A percentile compares a stretch with the other conserved stretches of the same genome.
Evolutionary conservation across 2,797 vertebrate species (phyloP).

Genomic region (Labeo calbasu): DNA sequence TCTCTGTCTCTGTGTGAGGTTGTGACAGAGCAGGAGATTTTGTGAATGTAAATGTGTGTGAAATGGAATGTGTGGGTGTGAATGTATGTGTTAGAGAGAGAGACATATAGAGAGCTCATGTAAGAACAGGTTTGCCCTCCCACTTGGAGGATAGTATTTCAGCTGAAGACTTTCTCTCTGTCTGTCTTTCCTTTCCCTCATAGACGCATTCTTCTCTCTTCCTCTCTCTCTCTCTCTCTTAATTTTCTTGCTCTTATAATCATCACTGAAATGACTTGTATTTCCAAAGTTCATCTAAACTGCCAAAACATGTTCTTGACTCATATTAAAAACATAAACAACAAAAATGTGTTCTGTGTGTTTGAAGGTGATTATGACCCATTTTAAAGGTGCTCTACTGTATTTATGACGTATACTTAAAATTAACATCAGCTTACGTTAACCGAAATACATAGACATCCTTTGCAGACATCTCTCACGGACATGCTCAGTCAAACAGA

Average conservation of each 20-base stretch:
- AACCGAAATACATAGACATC: neutral
- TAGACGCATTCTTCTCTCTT: conserved; percentile 39
- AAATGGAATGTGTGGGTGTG: conserved; percentile 59
- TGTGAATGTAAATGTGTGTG: conserved; percentile 49
- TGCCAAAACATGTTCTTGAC: neutral
- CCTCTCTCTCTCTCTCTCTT: neutral
- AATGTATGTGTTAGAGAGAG: conserved; percentile 43
- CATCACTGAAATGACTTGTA: neutral
- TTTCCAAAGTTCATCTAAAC: conserved; percentile 1
- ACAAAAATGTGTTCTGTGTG: neutral
- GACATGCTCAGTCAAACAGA: neutral
- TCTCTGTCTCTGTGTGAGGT: conserved; percentile 44
- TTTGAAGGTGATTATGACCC: neutral
- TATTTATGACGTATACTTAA: conserved; percentile 1
- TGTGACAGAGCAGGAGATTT: conserved; percentile 15
- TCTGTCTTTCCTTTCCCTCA: conserved; percentile 48
- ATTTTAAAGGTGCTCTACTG: neutral
- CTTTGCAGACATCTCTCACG: neutral
- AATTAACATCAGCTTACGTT: neutral
- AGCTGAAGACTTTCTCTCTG: conserved; percentile 34
- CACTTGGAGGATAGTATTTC: conserved; percentile 52
- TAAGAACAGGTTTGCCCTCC: conserved; percentile 63
- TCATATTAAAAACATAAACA: neutral
- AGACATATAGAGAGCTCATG: conserved; percentile 61
- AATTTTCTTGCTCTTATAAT: neutral